These are phyloP conservation scores for Spodoptera frugiperda DNA, from an alignment of 1,140 invertebrate genomes.

Conservation along the genomic window DNA sequence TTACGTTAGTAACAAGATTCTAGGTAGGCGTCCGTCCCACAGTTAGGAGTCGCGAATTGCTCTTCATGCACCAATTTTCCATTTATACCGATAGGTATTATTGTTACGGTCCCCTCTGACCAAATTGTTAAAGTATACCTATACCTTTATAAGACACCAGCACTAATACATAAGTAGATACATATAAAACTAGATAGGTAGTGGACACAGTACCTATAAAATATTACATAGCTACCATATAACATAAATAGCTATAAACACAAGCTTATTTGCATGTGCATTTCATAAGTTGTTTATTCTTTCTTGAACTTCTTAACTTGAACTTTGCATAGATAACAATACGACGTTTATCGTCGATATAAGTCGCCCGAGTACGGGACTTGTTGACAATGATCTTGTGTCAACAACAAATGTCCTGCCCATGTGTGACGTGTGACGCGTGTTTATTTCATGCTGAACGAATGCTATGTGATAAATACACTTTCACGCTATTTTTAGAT, in stretches of 20 bases:
- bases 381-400: constrained; percentile 21
- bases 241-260: neutral
- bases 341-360: neutral
- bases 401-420: constrained; percentile 25
- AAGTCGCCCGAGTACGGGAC: constrained; percentile 1
- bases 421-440: constrained; percentile 14
- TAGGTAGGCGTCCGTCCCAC: too few relatives aligned
- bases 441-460: constrained; percentile 7
- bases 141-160: too few relatives aligned
- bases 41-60: too few relatives aligned
- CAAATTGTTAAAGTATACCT: neutral
- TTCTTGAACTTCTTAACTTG: constrained; percentile 11
- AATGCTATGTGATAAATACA: constrained; percentile 18
- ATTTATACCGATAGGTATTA: neutral
- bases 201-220: too few relatives aligned
- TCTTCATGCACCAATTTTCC: neutral
- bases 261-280: too few relatives aligned
- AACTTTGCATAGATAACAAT: constrained; percentile 5
- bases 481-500: constrained; percentile 12
- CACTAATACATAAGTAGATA: too few relatives aligned
- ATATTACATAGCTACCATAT: too few relatives aligned
- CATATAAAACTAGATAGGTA: too few relatives aligned
- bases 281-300: neutral
- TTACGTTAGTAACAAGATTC: too few relatives aligned
- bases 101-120: neutral